Conservation (phyloP, 2,888 invertebrate species). For the Limnephilus lunatus region DNA sequence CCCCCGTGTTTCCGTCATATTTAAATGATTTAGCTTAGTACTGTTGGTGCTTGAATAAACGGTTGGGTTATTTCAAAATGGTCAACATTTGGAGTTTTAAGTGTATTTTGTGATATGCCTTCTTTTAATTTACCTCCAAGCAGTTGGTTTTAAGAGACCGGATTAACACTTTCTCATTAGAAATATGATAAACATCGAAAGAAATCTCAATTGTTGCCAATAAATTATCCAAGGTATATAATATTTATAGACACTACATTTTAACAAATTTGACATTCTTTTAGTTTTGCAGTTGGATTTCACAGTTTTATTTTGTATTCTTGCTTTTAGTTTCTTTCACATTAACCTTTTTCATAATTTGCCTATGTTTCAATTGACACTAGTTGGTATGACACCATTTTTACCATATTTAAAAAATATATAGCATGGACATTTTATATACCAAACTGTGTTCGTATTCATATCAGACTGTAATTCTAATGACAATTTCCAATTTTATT, state of each 20-base stretch:
- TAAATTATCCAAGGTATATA: neutral
- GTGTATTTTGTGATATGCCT: constrained; percentile 44
- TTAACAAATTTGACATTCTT: neutral
- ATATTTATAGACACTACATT: neutral
- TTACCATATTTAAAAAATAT: constrained; percentile 2
- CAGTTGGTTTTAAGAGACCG: constrained; percentile 12
- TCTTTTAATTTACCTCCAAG: constrained; percentile 31
- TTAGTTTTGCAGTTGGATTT: neutral
- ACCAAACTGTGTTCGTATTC: constrained; percentile 66
- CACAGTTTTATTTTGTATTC: neutral
- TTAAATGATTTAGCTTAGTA: constrained; percentile 57
- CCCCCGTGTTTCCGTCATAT: constrained; percentile 50
- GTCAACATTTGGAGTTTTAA: constrained; percentile 51
- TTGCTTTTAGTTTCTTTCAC: neutral
- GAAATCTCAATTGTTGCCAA: constrained; percentile 49
- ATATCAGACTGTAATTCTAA: constrained; percentile 62
- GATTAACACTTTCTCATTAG: constrained; percentile 32
- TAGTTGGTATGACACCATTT: constrained; percentile 28
- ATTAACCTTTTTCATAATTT: neutral
- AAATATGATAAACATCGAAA: constrained; percentile 41
- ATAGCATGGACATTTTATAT: constrained; percentile 54
- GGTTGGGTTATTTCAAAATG: constrained; percentile 44
- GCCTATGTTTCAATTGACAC: constrained; percentile 8
- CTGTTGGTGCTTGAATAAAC: constrained; percentile 63
- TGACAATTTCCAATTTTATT: constrained; percentile 49